Base-by-base conservation (phyloP, 53 echinoderm and acorn worm genomes). In the Patiria pectinifera region DNA sequence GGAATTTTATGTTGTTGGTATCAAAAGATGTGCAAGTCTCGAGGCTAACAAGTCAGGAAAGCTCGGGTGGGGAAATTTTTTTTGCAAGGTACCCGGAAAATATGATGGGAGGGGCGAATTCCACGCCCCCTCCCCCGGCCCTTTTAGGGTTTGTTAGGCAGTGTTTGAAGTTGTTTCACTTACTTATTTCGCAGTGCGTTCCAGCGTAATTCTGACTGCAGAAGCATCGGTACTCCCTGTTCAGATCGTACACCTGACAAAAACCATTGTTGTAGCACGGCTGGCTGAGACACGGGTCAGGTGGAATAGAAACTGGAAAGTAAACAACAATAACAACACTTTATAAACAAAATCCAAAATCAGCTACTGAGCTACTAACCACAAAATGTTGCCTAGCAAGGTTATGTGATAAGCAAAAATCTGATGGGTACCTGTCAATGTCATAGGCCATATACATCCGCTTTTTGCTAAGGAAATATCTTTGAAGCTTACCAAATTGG, bases 171-270 rank as follows among this genome's bases (percentile, higher is more conserved):
- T 82, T 18, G 18, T n/a, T n/a, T 26, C 35, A 70, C 83, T 85
- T 88, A 97, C 97, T 92, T n/a, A 45, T 82, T 82, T 97, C 93
- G 94, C 97, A 97, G 59, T 82, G 89, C 8, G 62, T 80, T 18
- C 97, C 97, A 13, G 87, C 45, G 78, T 81, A 96, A 3, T 87
- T 89, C 9, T 63, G 49, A 26, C 69, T 63, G 66, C 97, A 97
- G 48, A 85, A 92, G 63, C 97, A 92, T 12, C 16, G 35, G 25
- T 76, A 92, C 2, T 6, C 58, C 15, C 24, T 53, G 48, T 92
- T 92, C 16, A 76, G 76, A 2, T 84, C 60, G 4, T 11, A 58
- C 72, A 26, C 70, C 47, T 66, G 85, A 72, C 92, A 92, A 21
- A 70, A 74, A 19, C 59, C 92, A 61, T 76, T 16, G 43, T 92